These are phyloP conservation scores for Ormyrus rosae DNA, from an alignment of 2,888 invertebrate genomes.

Conservation along the genomic window DNA sequence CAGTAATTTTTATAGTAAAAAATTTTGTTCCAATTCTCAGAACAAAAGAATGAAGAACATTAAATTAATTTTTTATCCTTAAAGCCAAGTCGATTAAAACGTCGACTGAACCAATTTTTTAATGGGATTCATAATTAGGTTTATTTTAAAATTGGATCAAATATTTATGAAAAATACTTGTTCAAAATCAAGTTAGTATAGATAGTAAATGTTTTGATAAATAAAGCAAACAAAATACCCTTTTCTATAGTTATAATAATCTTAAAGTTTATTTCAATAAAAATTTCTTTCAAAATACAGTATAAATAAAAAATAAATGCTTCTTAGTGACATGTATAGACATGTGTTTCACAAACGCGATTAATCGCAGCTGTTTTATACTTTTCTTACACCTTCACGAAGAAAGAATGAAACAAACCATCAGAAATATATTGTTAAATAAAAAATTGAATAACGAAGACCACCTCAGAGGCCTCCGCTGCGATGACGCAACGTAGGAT, in stretches of 20 bases:
- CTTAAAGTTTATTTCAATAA: slow-evolving; percentile 65
- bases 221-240: background rate
- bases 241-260: slow-evolving; percentile 20
- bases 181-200: background rate
- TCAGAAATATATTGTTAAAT: slow-evolving; percentile 11
- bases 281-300: slow-evolving; percentile 69
- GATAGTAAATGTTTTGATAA: background rate
- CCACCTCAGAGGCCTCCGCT: slow-evolving; percentile 3
- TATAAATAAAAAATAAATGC: slow-evolving; percentile 72
- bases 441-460: slow-evolving; percentile 16
- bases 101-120: too few species aligned
- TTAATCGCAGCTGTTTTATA: slow-evolving; percentile 27
- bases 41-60: too few species aligned
- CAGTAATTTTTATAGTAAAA: too few species aligned
- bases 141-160: background rate
- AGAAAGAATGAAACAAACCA: background rate
- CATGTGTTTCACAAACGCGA: slow-evolving; percentile 58
- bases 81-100: too few species aligned
- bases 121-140: too few species aligned
- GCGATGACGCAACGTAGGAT: background rate
- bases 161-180: background rate
- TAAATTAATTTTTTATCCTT: too few species aligned
- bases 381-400: slow-evolving; percentile 7
- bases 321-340: slow-evolving; percentile 66
- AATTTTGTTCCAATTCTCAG: too few species aligned